Conservation (phyloP, 2,113 vertebrate genomes). For the Chiloscyllium plagiosum region DNA sequence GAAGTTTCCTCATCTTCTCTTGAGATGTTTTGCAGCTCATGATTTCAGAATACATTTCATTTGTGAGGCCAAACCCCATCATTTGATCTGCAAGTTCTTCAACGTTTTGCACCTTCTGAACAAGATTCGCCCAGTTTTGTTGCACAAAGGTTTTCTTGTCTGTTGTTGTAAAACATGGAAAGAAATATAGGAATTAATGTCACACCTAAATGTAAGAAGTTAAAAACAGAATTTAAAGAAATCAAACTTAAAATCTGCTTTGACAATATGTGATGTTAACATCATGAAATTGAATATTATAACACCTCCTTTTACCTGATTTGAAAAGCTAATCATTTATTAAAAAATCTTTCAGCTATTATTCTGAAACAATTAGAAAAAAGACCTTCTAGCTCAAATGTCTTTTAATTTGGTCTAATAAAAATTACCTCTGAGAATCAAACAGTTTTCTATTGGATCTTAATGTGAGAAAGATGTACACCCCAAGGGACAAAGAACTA, state of each 20-base stretch:
- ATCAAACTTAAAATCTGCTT: not conserved
- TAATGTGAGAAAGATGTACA: too few species aligned
- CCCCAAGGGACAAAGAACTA: too few species aligned
- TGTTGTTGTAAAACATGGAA: constrained; percentile 17
- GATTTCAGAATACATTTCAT: constrained; percentile 39
- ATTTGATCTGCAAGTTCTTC: constrained; percentile 42
- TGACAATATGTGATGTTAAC: not conserved
- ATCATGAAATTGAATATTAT: not conserved
- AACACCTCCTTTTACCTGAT: not conserved
- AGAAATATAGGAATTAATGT: not conserved
- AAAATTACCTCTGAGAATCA: not conserved
- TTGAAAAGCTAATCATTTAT: not conserved
- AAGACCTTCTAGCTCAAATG: not conserved
- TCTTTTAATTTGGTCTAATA: not conserved
- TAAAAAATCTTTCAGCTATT: not conserved
- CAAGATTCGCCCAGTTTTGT: not conserved
- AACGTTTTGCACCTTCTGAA: constrained; percentile 40
- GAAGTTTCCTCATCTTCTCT: constrained; percentile 43
- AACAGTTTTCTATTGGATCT: not conserved
- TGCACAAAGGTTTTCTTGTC: constrained; percentile 39
- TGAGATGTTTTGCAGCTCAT: constrained; percentile 34
- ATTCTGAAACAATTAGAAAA: not conserved
- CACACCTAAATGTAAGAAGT: not conserved
- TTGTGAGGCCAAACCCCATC: not conserved
- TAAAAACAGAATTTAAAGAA: not conserved